Conservation (phyloP, 1,140 invertebrate genomes). For the Brachionus plicatilis region DNA sequence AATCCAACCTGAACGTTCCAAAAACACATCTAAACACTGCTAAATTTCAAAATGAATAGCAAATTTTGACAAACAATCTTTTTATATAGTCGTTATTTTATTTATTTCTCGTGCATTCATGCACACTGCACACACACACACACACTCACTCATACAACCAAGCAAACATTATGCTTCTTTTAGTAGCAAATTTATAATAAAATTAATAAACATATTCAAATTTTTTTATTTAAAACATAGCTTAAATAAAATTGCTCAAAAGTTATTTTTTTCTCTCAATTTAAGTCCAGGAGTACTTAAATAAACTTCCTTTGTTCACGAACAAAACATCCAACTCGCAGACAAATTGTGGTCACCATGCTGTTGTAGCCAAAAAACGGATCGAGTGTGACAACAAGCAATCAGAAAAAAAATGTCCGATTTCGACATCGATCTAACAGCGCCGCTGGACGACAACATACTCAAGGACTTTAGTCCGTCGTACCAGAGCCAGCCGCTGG, state of each 20-base stretch:
- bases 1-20: background rate
- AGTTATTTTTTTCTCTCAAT: background rate
- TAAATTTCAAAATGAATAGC: constrained; percentile 25
- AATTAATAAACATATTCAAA: background rate
- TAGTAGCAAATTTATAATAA: background rate
- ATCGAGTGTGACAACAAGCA: background rate
- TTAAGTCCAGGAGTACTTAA: background rate
- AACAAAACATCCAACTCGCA: too few species aligned
- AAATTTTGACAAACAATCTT: background rate
- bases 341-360: background rate
- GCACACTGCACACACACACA: background rate
- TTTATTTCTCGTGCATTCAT: background rate
- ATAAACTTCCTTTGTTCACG: background rate
- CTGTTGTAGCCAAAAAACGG: background rate
- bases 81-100: background rate
- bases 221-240: background rate
- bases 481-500: background rate
- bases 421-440: constrained; percentile 32
- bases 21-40: background rate
- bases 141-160: background rate
- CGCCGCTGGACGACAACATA: constrained; percentile 22
- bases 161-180: background rate
- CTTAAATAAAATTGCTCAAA: background rate
- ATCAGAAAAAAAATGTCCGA: background rate
- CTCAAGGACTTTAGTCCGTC: constrained; percentile 34